phyloP scores from a whole-genome alignment of 2,888 invertebrate species.

The Zele albiditarsus region DNA sequence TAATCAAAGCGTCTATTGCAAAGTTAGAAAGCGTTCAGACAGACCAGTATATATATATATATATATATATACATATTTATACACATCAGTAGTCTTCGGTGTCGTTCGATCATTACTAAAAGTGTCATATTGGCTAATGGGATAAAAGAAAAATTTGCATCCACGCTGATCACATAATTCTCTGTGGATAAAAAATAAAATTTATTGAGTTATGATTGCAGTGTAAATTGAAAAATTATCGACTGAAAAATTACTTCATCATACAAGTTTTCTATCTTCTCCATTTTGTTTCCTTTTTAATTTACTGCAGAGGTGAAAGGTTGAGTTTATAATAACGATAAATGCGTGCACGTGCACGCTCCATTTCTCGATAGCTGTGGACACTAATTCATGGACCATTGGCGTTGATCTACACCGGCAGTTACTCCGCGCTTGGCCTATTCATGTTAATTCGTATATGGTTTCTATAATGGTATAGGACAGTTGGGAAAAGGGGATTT shows the following conservation, averaged over 20 bases:
- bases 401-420: conserved; percentile 56
- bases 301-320: not conserved
- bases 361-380: conserved; percentile 54
- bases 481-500: conserved; percentile 1
- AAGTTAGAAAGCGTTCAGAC: conserved; percentile 56
- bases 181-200: not conserved
- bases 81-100: conserved; percentile 22
- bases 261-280: conserved; percentile 37
- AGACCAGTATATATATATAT: conserved; percentile 43
- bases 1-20: conserved; percentile 66
- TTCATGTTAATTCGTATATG: conserved; percentile 55
- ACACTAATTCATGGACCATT: conserved; percentile 59
- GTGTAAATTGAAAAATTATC: not conserved
- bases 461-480: conserved; percentile 40
- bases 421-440: conserved; percentile 44
- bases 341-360: conserved; percentile 46
- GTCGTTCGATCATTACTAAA: not conserved
- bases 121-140: not conserved
- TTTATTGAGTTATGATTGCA: not conserved
- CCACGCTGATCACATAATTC: not conserved
- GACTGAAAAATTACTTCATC: not conserved
- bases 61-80: conserved; percentile 21
- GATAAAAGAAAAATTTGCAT: not conserved
- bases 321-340: conserved; percentile 28
- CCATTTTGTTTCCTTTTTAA: not conserved